These are phyloP conservation scores for Siniperca scherzeri DNA, from an alignment of 2,797 vertebrate genomes.

Conservation along the genomic window DNA sequence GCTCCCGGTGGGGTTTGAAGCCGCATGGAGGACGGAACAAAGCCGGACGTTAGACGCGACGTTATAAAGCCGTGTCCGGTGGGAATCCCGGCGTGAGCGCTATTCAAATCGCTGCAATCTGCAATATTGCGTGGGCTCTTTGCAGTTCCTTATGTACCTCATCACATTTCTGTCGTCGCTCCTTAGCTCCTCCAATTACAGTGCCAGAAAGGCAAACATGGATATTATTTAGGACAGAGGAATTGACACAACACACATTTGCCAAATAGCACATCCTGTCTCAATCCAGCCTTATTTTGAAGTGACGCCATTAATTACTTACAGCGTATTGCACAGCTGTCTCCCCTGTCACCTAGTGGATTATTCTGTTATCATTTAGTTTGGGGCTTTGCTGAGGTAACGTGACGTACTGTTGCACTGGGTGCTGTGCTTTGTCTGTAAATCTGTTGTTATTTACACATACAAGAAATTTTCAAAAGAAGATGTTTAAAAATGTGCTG, in stretches of 20 bases:
- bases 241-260: neutral
- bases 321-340: conserved; percentile 7
- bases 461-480: neutral
- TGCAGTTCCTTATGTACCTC: neutral
- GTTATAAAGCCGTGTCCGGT: no score
- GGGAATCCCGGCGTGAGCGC: no score
- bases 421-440: neutral
- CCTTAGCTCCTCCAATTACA: neutral
- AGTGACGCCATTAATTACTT: neutral
- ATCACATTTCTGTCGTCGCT: neutral
- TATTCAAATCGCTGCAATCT: no score
- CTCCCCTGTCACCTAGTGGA: conserved; percentile 16
- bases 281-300: neutral
- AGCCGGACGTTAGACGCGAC: no score
- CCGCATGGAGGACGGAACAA: no score
- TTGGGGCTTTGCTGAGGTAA: neutral
- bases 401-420: neutral
- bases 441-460: neutral
- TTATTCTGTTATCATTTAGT: neutral
- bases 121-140: neutral
- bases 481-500: neutral
- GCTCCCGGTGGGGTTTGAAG: no score
- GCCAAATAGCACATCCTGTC: conserved; percentile 8
- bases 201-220: neutral
- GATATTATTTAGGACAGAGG: neutral